A percentile compares a stretch with the other conserved stretches of the same genome.
These are phyloP conservation scores for Hydrozoanthus gracilis DNA, from an alignment of 92 coral and sea anemone species.

Conservation along the genomic window DNA sequence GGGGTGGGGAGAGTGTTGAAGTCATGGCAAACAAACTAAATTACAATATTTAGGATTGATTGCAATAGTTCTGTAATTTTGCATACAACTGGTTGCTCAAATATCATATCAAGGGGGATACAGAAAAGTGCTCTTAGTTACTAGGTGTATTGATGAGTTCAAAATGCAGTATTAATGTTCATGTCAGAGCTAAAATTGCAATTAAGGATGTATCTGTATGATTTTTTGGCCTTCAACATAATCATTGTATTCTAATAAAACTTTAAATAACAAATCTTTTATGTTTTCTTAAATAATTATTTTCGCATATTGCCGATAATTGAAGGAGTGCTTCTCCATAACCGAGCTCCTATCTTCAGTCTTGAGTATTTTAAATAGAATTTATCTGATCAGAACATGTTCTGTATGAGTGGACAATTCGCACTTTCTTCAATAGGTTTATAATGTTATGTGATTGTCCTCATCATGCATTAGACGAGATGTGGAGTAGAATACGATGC, in stretches of 20 bases:
- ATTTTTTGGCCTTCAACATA: slow-evolving; percentile 36
- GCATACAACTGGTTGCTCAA: too few species aligned
- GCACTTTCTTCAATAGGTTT: not conserved
- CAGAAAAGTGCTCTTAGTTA: not conserved
- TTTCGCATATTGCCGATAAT: slow-evolving; percentile 3
- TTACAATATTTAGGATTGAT: too few species aligned
- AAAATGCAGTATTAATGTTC: not conserved
- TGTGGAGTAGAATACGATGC: not conserved
- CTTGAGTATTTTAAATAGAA: slow-evolving; percentile 9
- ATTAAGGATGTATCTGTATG: slow-evolving; percentile 34
- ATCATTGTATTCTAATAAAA: slow-evolving; percentile 24
- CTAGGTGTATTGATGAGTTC: not conserved
- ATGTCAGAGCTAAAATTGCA: not conserved
- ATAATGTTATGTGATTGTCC: not conserved
- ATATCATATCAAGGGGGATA: too few species aligned
- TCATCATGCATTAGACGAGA: slow-evolving; percentile 6
- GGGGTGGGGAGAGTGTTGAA: too few species aligned
- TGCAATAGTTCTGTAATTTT: too few species aligned
- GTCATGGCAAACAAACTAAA: too few species aligned
- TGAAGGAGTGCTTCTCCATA: not conserved
- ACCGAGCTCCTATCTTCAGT: not conserved
- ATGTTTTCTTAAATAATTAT: slow-evolving; percentile 28
- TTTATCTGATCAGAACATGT: not conserved
- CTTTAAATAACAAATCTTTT: slow-evolving; percentile 18
- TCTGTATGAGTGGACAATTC: slow-evolving; percentile 9